phyloP scores from a whole-genome alignment of 2,888 invertebrate species.

The Cheilosia soror region DNA sequence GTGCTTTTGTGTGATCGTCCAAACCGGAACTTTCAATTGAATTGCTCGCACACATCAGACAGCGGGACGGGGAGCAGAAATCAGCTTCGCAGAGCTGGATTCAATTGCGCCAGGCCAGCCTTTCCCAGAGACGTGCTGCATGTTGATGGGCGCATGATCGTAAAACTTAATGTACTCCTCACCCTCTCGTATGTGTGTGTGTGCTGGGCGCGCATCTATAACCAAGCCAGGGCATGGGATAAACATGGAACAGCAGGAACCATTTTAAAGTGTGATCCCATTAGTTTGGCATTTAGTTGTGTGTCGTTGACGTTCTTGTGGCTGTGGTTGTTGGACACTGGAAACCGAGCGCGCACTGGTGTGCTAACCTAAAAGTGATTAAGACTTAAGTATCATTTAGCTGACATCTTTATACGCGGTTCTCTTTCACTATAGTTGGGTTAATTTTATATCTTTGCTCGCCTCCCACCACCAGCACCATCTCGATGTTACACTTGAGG shows the following conservation, averaged over 20 bases:
- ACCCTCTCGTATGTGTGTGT: constrained; percentile 18
- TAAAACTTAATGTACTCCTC: constrained; percentile 70
- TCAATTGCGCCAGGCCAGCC: constrained; percentile 27
- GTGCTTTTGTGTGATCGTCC: neutral
- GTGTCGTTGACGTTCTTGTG: constrained; percentile 36
- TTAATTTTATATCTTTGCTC: constrained; percentile 48
- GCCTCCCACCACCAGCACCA: neutral
- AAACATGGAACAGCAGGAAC: constrained; percentile 67
- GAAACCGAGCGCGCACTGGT: neutral
- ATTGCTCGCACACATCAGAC: neutral
- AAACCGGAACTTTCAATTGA: constrained; percentile 51
- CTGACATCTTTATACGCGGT: constrained; percentile 73
- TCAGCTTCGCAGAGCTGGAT: constrained; percentile 1
- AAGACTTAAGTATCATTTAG: constrained; percentile 74
- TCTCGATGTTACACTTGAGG: neutral
- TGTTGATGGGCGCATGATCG: constrained; percentile 60
- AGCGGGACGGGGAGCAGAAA: neutral
- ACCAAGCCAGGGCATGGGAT: constrained; percentile 2
- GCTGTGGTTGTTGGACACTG: neutral
- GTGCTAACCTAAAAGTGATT: constrained; percentile 71
- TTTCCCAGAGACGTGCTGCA: constrained; percentile 26
- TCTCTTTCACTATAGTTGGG: constrained; percentile 52
- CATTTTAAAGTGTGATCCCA: constrained; percentile 75
- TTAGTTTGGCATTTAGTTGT: constrained; percentile 68
- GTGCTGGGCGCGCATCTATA: constrained; percentile 10